A percentile compares a stretch with the other conserved stretches of the same genome.
phyloP scores from a whole-genome alignment of 2,113 vertebrate species.

The Leucosticte australis region DNA sequence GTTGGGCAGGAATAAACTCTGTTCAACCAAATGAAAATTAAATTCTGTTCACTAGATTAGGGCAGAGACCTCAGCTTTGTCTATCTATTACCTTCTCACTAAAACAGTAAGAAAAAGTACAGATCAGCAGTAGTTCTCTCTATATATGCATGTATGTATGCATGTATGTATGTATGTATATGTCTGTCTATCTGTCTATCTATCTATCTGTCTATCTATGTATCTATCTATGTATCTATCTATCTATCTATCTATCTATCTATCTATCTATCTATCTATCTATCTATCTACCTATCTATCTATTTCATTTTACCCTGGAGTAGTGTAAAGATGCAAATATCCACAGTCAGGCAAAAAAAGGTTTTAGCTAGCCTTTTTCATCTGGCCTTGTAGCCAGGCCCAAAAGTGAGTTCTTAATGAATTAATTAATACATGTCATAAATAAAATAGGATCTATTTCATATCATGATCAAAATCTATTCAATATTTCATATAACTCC shows the following conservation, averaged over 20 bases:
- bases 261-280: rapidly evolving
- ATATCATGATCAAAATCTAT: constrained; percentile 9
- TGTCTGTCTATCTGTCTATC: neutral
- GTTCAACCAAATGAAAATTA: neutral
- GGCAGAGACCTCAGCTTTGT: neutral
- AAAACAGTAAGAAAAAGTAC: neutral
- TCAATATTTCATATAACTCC: constrained; percentile 37
- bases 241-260: neutral
- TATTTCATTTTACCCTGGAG: neutral
- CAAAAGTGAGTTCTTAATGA: neutral
- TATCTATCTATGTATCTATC: rapidly evolving
- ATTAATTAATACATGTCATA: constrained; percentile 32
- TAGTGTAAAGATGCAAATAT: neutral
- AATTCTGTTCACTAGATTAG: neutral
- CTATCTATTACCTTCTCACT: neutral
- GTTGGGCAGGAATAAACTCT: neutral
- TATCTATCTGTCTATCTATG: neutral
- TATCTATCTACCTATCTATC: neutral
- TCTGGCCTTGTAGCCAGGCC: neutral
- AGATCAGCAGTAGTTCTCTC: neutral
- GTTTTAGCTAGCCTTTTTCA: neutral
- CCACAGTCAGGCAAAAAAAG: neutral
- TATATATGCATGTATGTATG: rapidly evolving
- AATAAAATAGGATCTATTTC: constrained; percentile 52
- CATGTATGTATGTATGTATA: too few relatives aligned